phyloP scores from a whole-genome alignment of 1,140 invertebrate genomes.

The Agraylea sexmaculata region DNA sequence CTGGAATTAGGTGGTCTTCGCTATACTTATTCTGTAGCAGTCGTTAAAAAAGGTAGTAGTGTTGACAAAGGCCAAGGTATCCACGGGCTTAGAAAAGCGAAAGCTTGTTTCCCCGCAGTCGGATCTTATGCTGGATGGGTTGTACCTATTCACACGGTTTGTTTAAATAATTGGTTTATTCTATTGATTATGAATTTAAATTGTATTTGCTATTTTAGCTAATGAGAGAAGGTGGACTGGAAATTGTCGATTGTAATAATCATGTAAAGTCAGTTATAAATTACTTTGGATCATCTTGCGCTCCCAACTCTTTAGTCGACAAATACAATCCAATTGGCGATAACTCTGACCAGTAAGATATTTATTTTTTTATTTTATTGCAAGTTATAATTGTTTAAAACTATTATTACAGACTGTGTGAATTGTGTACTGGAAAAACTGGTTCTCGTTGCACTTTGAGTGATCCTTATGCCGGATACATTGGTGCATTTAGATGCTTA shows the following conservation, averaged over 20 bases:
- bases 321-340: conserved; percentile 91
- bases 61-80: conserved; percentile 46
- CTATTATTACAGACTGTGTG: conserved; percentile 52
- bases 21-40: conserved; percentile 74
- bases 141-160: conserved; percentile 72
- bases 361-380: not conserved
- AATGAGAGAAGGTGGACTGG: conserved; percentile 67
- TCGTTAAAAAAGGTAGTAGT: conserved; percentile 58
- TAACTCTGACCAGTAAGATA: conserved; percentile 49
- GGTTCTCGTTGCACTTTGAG: conserved; percentile 69
- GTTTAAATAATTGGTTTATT: conserved; percentile 16
- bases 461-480: conserved; percentile 84
- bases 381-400: conserved; percentile 5
- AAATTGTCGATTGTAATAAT: conserved; percentile 89
- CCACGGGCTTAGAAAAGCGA: conserved; percentile 57
- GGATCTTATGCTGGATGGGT: conserved; percentile 88
- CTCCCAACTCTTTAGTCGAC: conserved; percentile 81
- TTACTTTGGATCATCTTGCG: conserved; percentile 85
- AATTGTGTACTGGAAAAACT: conserved; percentile 69
- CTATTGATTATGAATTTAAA: conserved; percentile 11
- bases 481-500: conserved; percentile 81
- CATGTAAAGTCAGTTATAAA: conserved; percentile 85
- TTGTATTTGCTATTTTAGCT: conserved; percentile 42
- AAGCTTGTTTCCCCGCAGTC: conserved; percentile 83
- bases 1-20: conserved; percentile 33